Evolutionary conservation across 2,888 invertebrate species (phyloP).

Genomic region (Eupelmus urozonus): DNA sequence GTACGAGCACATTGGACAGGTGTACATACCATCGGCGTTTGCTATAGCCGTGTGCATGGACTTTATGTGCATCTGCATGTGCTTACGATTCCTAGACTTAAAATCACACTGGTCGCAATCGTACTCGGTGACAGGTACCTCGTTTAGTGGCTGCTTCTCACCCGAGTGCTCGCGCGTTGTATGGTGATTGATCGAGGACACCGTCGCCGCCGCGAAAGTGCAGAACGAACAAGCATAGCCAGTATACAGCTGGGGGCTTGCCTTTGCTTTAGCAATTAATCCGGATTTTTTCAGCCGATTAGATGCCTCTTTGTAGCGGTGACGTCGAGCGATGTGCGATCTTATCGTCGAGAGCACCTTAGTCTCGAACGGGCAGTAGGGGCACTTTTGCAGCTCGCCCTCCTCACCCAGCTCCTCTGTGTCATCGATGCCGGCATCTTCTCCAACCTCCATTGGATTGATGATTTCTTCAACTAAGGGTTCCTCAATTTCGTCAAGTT

Average conservation of each 20-base stretch:
- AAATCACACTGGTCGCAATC: slow-evolving; percentile 69
- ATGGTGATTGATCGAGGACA: slow-evolving; percentile 56
- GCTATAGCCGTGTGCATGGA: slow-evolving; percentile 63
- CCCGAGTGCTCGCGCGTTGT: slow-evolving; percentile 53
- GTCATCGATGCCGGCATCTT: neutral
- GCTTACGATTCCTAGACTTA: slow-evolving; percentile 68
- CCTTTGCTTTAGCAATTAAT: slow-evolving; percentile 59
- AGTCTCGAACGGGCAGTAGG: slow-evolving; percentile 63
- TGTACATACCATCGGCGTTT: slow-evolving; percentile 52
- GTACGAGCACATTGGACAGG: slow-evolving; percentile 39
- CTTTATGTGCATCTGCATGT: slow-evolving; percentile 68
- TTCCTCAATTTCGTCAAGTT: neutral
- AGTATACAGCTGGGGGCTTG: slow-evolving; percentile 18
- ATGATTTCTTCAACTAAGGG: neutral
- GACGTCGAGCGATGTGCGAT: slow-evolving; percentile 60
- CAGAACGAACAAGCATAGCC: slow-evolving; percentile 57
- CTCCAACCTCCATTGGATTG: neutral
- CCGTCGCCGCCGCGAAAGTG: slow-evolving; percentile 49
- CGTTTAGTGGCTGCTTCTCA: slow-evolving; percentile 27
- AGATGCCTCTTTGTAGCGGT: slow-evolving; percentile 63
- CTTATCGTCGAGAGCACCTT: slow-evolving; percentile 61
- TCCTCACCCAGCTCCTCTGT: slow-evolving; percentile 28
- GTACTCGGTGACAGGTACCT: slow-evolving; percentile 49
- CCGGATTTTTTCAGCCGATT: no score
- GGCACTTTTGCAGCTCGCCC: slow-evolving; percentile 32